Base-by-base conservation (phyloP, 2,888 invertebrate genomes). In the Agrochola lota region DNA sequence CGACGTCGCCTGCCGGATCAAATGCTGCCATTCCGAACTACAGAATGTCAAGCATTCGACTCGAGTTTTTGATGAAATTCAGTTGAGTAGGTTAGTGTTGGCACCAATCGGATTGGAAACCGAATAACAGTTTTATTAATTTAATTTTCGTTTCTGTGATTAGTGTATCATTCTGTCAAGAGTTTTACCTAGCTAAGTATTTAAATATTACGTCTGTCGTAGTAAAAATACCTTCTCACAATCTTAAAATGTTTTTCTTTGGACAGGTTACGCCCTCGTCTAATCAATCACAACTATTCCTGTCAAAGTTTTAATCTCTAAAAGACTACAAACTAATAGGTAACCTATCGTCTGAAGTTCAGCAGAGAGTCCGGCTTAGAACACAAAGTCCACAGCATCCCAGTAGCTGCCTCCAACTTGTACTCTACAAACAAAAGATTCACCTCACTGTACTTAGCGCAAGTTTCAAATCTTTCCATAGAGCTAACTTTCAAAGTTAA, bases 401-500 rank as follows among this genome's bases (percentile, higher is more conserved):
- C 74, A 26, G 23, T 9, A n/a, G 20, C 57, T 26, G 60, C 35
- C 68, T 35, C 9, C n/a, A 68, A 73, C 85, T 71, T 71, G 63
- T 43, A 17, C 57, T 59, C n/a, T 17, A 59, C 77, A 73, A 77
- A 83, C 83, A 83, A 83, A 74, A 81, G 73, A 85, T 78, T 78
- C 64, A 71, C 82, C 70, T 77, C 77, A 17, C 62, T 17, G 55
- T 77, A 72, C 82, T 73, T 49, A 46, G 43, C 15, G 55, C 30
- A 46, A 74, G 71, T 83, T 82, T 57, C 26, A n/a, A 77, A 78
- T 74, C 71, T 85, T 71, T 55, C 49, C 23, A 78, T 52, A 23
- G 40, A 17, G n/a, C 49, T 55, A 73, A 72, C 69, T 73, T 74
- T 52, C 35, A 60, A 64, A 84, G 46, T 74, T 57, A 63, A 74